Evolutionary conservation across 2,797 vertebrate genomes (phyloP).

Genomic region (Rostrhamus sociabilis): DNA sequence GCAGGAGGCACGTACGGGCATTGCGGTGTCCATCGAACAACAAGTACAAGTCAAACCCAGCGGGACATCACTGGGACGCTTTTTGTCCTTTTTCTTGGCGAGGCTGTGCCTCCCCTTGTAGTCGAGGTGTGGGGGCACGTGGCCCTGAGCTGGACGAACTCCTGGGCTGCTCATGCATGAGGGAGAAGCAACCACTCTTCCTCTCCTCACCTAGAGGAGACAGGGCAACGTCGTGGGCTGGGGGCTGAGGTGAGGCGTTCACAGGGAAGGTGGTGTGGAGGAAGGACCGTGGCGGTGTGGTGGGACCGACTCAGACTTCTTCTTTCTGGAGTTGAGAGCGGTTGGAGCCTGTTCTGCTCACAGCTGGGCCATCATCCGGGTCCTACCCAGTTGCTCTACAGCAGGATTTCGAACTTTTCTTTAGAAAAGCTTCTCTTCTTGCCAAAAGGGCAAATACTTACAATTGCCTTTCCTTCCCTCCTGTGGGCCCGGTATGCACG

Average conservation of each 20-base stretch:
- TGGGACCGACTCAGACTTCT: not conserved
- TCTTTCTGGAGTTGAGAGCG: not conserved
- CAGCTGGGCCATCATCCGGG: accelerated
- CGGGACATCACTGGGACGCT: not conserved
- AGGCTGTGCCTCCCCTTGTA: not conserved
- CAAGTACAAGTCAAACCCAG: not conserved
- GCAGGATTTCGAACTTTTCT: not conserved
- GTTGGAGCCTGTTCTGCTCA: not conserved
- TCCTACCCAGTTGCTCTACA: not conserved
- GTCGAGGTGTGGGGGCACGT: not conserved
- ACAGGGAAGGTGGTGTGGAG: accelerated
- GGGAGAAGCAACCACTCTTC: not conserved
- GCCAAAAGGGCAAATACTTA: slow-evolving; percentile 45
- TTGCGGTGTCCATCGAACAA: not conserved
- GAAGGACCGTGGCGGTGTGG: accelerated
- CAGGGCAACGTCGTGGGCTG: accelerated
- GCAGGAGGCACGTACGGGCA: accelerated
- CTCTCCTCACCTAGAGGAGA: not conserved
- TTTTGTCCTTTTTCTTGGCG: not conserved
- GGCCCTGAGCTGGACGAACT: not conserved
- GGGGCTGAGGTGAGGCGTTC: accelerated
- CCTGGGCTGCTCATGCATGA: accelerated
- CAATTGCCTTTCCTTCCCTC: not conserved
- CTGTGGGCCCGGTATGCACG: not conserved
- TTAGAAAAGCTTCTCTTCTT: slow-evolving; percentile 29